A percentile compares a stretch with the other conserved stretches of the same genome.
Conservation (phyloP, 2,797 vertebrate genomes). For the Linurgus olivaceus region DNA sequence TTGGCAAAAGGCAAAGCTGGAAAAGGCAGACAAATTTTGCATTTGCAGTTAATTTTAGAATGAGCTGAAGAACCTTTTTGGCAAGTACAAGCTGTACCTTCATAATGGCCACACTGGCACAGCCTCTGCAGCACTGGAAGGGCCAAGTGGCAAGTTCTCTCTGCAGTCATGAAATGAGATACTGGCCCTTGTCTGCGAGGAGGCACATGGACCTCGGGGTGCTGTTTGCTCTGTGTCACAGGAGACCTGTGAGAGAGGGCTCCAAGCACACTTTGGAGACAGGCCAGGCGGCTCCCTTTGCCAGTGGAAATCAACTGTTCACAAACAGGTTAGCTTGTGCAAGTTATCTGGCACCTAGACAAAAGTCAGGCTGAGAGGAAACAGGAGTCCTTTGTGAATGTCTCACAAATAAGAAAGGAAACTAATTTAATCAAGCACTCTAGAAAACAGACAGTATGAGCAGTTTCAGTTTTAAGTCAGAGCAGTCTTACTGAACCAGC, state of each 20-base stretch:
- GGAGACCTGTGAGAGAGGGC: neutral
- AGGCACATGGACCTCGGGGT: fast-evolving
- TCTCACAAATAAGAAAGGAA: neutral
- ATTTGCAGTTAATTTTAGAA: neutral
- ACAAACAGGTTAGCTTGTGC: neutral
- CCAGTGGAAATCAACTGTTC: neutral
- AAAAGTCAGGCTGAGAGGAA: neutral
- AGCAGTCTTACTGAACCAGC: neutral
- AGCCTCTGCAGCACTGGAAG: neutral
- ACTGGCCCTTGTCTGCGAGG: neutral
- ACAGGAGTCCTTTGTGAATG: neutral
- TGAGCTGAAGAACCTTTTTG: neutral
- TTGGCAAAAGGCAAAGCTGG: neutral
- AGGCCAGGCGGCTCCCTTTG: neutral
- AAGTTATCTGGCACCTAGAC: neutral
- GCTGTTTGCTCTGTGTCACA: neutral
- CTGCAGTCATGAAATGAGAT: neutral
- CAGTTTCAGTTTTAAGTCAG: neutral
- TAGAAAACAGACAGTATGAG: neutral
- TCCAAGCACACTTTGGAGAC: neutral
- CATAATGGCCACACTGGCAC: neutral
- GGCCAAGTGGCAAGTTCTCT: neutral
- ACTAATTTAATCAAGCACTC: neutral
- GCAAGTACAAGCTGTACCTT: neutral
- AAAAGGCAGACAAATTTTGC: neutral